A percentile compares a stretch with the other conserved stretches of the same genome.
Conservation (phyloP, 1,140 invertebrate species). For the Spodoptera litura region DNA sequence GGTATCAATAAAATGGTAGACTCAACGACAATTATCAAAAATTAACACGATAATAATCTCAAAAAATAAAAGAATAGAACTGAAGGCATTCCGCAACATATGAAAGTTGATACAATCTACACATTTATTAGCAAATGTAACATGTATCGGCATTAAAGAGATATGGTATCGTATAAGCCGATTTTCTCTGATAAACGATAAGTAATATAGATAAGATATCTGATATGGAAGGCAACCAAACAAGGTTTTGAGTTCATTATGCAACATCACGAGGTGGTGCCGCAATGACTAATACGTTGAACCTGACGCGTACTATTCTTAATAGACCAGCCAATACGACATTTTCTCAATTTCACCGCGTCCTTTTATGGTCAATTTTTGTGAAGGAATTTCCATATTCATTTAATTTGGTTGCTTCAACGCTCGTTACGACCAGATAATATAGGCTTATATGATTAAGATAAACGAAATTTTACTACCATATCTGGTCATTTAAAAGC, state of each 20-base stretch:
- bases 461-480: too few species aligned
- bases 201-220: not conserved
- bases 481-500: too few species aligned
- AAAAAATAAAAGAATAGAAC: not conserved
- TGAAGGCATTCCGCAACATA: not conserved
- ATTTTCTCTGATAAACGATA: slow-evolving; percentile 19
- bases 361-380: too few species aligned
- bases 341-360: too few species aligned
- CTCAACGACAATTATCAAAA: too few species aligned
- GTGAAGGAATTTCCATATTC: too few species aligned
- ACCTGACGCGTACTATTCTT: not conserved
- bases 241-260: not conserved
- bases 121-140: slow-evolving; percentile 15
- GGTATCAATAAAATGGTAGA: too few species aligned
- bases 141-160: slow-evolving; percentile 15
- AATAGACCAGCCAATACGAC: too few species aligned
- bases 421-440: too few species aligned
- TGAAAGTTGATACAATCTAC: not conserved
- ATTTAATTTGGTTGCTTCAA: too few species aligned
- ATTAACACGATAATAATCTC: not conserved
- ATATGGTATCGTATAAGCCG: slow-evolving; percentile 27
- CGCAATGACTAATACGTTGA: not conserved
- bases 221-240: not conserved
- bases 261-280: not conserved
- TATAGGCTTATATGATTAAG: too few species aligned